Evolutionary conservation across 1,140 invertebrate genomes (phyloP).

Genomic region (Eueides isabella): DNA sequence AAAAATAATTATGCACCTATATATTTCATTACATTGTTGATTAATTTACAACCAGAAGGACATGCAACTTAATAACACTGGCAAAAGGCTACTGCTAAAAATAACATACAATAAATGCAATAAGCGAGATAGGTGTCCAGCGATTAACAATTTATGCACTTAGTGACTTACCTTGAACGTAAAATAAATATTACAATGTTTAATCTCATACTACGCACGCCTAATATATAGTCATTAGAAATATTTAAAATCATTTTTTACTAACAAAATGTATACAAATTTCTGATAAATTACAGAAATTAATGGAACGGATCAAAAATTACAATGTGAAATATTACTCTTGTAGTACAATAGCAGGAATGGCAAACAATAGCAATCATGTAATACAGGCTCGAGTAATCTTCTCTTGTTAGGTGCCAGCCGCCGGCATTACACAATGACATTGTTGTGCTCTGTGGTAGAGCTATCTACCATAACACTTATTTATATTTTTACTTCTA

Average conservation of each 20-base stretch:
- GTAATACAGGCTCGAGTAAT: conserved; percentile 30
- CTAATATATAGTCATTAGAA: background rate
- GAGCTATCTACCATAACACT: background rate
- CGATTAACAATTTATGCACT: background rate
- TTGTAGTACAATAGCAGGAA: conserved; percentile 14
- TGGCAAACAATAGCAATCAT: conserved; percentile 29
- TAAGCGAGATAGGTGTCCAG: background rate
- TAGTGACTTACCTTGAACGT: background rate
- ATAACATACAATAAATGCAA: background rate
- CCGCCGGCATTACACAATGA: conserved; percentile 22
- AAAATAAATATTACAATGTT: background rate
- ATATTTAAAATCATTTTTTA: background rate
- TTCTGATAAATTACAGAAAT: background rate
- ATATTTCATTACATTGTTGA: background rate
- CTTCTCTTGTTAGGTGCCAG: conserved; percentile 30
- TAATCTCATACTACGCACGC: background rate
- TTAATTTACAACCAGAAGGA: background rate
- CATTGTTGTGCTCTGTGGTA: conserved; percentile 8
- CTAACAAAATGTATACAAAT: background rate
- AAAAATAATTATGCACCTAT: too few species aligned
- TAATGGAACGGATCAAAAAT: background rate
- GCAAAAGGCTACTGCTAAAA: background rate
- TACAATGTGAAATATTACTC: background rate
- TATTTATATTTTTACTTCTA: background rate
- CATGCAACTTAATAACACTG: background rate